phyloP scores from a whole-genome alignment of 2,888 invertebrate species.

The Eulithis prunata region DNA sequence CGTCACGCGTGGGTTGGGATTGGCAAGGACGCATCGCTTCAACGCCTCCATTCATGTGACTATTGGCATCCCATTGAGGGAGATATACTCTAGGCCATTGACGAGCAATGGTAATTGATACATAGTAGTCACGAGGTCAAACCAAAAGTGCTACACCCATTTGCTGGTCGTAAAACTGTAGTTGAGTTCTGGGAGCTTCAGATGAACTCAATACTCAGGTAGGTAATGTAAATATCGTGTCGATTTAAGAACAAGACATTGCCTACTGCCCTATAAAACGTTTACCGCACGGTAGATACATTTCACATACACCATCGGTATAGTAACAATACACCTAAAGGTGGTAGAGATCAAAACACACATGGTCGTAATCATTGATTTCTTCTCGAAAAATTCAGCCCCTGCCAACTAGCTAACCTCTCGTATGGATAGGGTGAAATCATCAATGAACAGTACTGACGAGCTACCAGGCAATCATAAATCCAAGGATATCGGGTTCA shows the following conservation, averaged over 20 bases:
- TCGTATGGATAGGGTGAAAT: slow-evolving; percentile 44
- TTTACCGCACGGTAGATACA: not conserved
- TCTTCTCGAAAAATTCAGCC: not conserved
- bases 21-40: slow-evolving; percentile 41
- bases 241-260: not conserved
- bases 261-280: not conserved
- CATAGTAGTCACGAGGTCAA: slow-evolving; percentile 18
- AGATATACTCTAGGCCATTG: slow-evolving; percentile 23
- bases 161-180: slow-evolving; percentile 5
- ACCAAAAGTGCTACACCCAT: slow-evolving; percentile 2
- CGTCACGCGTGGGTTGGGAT: slow-evolving; percentile 38
- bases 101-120: slow-evolving; percentile 24
- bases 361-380: not conserved
- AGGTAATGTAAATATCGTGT: not conserved
- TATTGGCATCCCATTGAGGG: slow-evolving; percentile 29
- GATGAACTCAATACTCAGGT: slow-evolving; percentile 1
- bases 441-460: slow-evolving; percentile 47
- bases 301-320: not conserved
- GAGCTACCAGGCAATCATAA: slow-evolving; percentile 41
- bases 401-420: not conserved
- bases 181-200: not conserved
- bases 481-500: slow-evolving; percentile 42
- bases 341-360: not conserved
- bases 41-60: slow-evolving; percentile 41
- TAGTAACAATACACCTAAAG: not conserved